Conservation (phyloP, 2,888 invertebrate species). For the Eupithecia abbreviata region DNA sequence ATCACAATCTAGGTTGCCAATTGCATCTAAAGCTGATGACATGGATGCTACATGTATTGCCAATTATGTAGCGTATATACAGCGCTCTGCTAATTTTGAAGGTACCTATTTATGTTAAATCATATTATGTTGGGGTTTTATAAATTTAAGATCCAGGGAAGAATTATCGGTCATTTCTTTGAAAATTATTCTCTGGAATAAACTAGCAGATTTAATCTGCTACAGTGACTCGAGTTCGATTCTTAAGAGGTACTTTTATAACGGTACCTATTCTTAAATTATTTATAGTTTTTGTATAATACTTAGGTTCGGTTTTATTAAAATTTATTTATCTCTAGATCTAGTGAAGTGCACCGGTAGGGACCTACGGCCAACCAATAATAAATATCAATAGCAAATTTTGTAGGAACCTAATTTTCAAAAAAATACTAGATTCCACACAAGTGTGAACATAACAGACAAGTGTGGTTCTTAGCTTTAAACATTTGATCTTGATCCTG, state of each 20-base stretch:
- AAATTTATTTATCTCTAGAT: neutral
- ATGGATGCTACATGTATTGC: constrained; percentile 62
- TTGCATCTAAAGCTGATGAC: constrained; percentile 47
- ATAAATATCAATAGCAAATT: no score
- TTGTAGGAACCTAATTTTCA: no score
- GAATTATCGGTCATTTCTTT: neutral
- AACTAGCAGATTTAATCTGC: neutral
- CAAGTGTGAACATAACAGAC: neutral
- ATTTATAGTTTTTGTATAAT: neutral
- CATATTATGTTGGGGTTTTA: neutral
- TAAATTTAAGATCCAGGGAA: neutral
- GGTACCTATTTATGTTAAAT: neutral
- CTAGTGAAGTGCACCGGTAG: no score
- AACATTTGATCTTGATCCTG: no score
- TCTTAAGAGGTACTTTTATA: neutral
- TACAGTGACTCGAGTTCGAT: neutral
- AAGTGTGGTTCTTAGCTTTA: neutral
- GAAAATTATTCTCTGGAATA: neutral
- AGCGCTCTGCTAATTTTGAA: constrained; percentile 50
- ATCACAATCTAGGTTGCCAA: constrained; percentile 44
- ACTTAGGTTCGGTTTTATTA: neutral
- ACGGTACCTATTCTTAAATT: neutral
- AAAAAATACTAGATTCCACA: neutral
- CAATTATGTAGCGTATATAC: constrained; percentile 65
- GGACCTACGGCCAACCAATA: no score